Evolutionary conservation across 2,113 vertebrate genomes (phyloP), one percentile per base, ranked within the genome.

Genomic region (Nesoenas mayeri): DNA sequence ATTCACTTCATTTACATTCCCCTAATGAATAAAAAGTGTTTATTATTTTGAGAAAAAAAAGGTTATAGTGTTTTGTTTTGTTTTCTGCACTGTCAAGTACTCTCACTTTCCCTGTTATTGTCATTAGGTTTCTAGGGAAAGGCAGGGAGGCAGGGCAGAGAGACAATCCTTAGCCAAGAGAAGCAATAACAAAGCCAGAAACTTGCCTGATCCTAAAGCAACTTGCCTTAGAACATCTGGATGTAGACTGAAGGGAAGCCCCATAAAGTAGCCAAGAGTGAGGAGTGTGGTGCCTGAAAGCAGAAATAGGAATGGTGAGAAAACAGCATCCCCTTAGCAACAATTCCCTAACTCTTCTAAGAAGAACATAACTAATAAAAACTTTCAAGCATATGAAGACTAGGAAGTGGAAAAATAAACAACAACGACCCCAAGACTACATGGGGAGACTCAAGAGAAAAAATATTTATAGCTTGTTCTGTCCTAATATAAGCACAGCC

Each of bases 31-130:
- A 69, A 70, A 71, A 86, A 71, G 4, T 58, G 4, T 2, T 75
- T 5, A 14, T n/a, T 26, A 50, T 2, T 36, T 10, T 12, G 22
- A 54, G 31, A 1, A 12, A 81, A 61, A 31, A 15, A 44, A 58
- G 10, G 5, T 13, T 31, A 3, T 24, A 5, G 1, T 25, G 0
- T 18, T 54, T 83, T 47, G 18, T 32, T 54, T 28, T 32, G 5
- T 22, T 7, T 19, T 2, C 7, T 17, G 51, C 11, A 15, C 8
- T 64, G 31, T 53, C 22, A 69, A 64, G 15, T 65, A 19, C 6
- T 19, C 12, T 50, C 73, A 69, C 22, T 56, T 85, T 65, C 16
- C 50, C 15, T 2, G 0, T 54, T 54, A 50, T 13, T 69, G 21
- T 51, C 21, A 29, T 17, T 14, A 31, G 25, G 12, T 53, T 85